Base-by-base conservation (phyloP, 2,888 invertebrate genomes). In the Boloria selene region DNA sequence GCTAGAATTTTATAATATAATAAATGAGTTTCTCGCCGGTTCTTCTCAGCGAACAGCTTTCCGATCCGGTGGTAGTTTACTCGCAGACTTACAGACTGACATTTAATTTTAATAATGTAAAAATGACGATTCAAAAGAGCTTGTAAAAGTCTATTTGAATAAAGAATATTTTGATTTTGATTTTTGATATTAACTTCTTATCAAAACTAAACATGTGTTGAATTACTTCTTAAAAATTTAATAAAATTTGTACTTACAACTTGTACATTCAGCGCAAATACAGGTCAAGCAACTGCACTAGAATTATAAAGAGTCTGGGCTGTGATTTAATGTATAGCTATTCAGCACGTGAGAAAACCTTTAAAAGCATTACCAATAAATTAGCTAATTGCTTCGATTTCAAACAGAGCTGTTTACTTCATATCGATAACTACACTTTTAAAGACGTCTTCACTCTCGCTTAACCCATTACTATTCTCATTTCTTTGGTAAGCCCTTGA, bases 291-390 rank as follows among this genome's bases (percentile, higher is more conserved):
- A 65, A 68, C 68, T 65, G 68, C 54, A 61, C 61, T 68, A 54
- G 68, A 68, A 68, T 68, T 59, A 45, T 68, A 69, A 69, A 67
- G 60, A 63, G 56, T 38, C 45, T 61, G n/a, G 50, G 51, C 45
- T 56, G 49, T 52, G 58, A 59, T 64, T 64, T 53, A 62, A 67
- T 61, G 53, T 58, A 53, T 52, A 69, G 58, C 26, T 67, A 69
- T 67, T 67, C 64, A 63, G 70, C 68, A 56, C 63, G 68, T 68
- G 70, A 70, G 67, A 70, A 68, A 68, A 65, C 54, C 54, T 70
- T 70, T 63, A 68, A 65, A 64, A 68, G 64, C 53, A 18, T 65
- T 60, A 63, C 47, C 65, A 61, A 71, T 72, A 72, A 72, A 68
- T 68, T 66, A 68, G 54, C 62, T 67, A 70, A 73, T 69, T 67